Conservation (phyloP, 2,888 invertebrate genomes). For the Hymenopus coronatus region DNA sequence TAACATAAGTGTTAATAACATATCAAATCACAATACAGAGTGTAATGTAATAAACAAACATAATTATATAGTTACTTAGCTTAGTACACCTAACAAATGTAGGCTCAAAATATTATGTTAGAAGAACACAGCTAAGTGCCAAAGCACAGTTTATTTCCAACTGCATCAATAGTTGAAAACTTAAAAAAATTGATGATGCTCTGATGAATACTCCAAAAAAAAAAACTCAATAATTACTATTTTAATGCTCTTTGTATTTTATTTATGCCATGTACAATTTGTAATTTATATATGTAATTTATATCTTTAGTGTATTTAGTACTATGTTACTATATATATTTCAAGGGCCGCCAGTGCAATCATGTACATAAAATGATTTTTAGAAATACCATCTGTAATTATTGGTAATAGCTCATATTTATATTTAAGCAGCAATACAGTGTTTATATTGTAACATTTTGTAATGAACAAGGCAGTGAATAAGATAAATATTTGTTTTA, state of each 20-base stretch:
- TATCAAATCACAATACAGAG: neutral
- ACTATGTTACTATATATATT: conserved; percentile 11
- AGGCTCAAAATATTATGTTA: neutral
- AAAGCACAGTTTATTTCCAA: neutral
- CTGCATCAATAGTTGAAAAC: neutral
- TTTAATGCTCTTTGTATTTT: neutral
- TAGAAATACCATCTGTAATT: conserved; percentile 7
- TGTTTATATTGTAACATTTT: neutral
- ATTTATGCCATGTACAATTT: neutral
- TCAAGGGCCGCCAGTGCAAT: conserved; percentile 38
- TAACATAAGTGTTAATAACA: neutral
- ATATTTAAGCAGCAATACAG: neutral
- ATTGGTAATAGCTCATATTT: neutral
- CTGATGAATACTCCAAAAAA: too few species aligned
- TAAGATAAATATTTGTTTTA: too few species aligned
- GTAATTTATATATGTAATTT: neutral
- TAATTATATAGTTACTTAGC: neutral
- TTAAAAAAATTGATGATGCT: neutral
- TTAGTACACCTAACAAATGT: neutral
- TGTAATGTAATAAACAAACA: neutral
- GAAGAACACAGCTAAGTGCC: neutral
- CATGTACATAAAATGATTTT: conserved; percentile 31
- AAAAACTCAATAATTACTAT: neutral
- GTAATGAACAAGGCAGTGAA: neutral
- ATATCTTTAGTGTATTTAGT: neutral